A percentile compares a stretch with the other conserved stretches of the same genome.
Conservation (phyloP, 1,140 invertebrate genomes). For the Hycleus cichorii region DNA sequence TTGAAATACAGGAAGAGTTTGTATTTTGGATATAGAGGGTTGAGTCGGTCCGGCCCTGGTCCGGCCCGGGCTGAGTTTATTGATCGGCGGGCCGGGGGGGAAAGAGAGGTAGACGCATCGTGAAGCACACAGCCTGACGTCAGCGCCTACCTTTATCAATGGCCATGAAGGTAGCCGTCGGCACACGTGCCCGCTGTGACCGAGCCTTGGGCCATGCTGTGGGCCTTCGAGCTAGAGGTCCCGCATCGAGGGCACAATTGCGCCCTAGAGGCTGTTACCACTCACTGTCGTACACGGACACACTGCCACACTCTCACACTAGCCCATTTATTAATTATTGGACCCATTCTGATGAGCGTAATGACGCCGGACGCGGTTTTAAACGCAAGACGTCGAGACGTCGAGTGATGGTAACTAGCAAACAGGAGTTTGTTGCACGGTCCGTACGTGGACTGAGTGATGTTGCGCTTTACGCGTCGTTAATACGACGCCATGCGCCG, state of each 20-base stretch:
- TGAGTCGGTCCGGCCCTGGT: too few relatives aligned
- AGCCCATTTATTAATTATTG: conserved; percentile 11
- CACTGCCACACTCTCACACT: conserved; percentile 7
- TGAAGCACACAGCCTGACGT: conserved; percentile 25
- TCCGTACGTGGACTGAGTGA: conserved; percentile 18
- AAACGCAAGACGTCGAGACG: conserved; percentile 9
- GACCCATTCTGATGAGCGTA: conserved; percentile 22
- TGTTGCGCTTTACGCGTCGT: conserved; percentile 11
- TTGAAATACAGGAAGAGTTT: too few relatives aligned
- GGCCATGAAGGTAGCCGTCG: conserved; percentile 39
- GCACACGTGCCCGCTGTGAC: conserved; percentile 36
- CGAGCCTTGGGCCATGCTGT: conserved; percentile 23
- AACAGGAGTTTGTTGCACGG: conserved; percentile 4
- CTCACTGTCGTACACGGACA: conserved; percentile 16
- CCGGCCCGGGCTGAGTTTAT: conserved; percentile 11
- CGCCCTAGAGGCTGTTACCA: background rate
- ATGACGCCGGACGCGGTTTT: conserved; percentile 10
- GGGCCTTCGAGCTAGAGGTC: conserved; percentile 2
- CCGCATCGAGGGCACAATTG: background rate
- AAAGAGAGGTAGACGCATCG: background rate
- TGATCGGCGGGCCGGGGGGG: conserved; percentile 5
- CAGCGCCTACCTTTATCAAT: conserved; percentile 40
- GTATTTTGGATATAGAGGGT: too few relatives aligned
- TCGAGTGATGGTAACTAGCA: conserved; percentile 15
- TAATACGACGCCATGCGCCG: conserved; percentile 16